Conservation (phyloP, 64 coral and sea anemone species). For the Montipora foliosa region DNA sequence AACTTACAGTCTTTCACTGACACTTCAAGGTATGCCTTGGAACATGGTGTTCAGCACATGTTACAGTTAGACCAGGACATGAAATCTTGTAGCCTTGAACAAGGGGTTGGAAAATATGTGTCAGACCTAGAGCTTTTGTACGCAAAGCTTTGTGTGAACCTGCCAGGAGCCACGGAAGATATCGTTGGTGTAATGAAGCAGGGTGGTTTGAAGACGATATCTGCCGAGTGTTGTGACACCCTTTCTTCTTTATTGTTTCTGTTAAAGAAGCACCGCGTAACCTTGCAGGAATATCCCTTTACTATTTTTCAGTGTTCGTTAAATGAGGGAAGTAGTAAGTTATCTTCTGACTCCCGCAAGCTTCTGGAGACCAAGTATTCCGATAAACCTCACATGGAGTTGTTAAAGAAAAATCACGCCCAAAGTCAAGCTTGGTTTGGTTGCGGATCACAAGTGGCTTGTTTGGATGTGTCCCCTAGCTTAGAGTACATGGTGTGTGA, state of each 20-base stretch:
- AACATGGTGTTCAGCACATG: background rate
- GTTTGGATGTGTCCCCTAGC: slow-evolving; percentile 25
- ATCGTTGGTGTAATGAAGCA: background rate
- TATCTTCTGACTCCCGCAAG: background rate
- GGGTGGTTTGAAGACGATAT: background rate
- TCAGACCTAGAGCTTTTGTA: too few species aligned
- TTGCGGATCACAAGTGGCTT: background rate
- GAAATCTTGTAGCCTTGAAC: too few species aligned
- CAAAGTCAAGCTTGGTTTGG: background rate
- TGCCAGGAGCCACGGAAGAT: too few species aligned
- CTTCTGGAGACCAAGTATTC: background rate
- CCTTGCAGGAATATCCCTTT: background rate
- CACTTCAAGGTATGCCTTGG: slow-evolving; percentile 9
- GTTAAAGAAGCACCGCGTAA: background rate
- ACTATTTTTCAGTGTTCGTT: background rate
- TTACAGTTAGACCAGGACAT: too few species aligned
- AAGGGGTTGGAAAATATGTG: too few species aligned
- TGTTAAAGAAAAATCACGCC: background rate
- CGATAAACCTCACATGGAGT: slow-evolving; percentile 1
- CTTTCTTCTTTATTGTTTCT: background rate
- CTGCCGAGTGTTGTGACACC: background rate
- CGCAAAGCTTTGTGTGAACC: too few species aligned
- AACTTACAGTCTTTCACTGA: background rate
- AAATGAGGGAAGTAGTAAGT: background rate
- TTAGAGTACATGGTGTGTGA: slow-evolving; percentile 30